Evolutionary conservation across 1,140 invertebrate species (phyloP), one percentile per base, ranked within the genome.

Genomic region (Andricus grossulariae): DNA sequence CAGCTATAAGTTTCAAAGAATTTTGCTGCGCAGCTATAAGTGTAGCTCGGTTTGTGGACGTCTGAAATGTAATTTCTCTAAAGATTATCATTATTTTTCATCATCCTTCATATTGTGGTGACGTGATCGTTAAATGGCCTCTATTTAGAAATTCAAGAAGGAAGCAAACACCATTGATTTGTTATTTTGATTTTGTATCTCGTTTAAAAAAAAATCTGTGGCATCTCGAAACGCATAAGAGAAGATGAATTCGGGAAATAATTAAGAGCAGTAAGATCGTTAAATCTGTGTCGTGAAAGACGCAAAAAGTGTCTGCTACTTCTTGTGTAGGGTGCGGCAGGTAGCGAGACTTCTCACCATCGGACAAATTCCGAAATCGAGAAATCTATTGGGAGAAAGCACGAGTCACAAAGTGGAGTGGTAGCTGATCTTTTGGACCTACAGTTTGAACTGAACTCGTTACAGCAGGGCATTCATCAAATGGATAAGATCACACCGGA

Each of bases 381-480:
- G 32, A 90, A 88, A 79, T 75, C 85, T 55, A 57, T 73, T 72
- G 88, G 88, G 25, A 87, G 87, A 85, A 90, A 90, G 80, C 85
- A 88, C 74, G 90, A 90, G 71, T 80, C 84, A 15, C 89, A 89
- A 75, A 89, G 84, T 71, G 89, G 89, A 32, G 91, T 92, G n/a
- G 93, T 94, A 77, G 97, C 96, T 1, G 97, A 98, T 92, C 92
- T 99, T 77, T 94, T 99, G 19, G 97, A 99, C 92, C 92, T 99
- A 77, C 97, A 99, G 89, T 96, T 97, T 87, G 97, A 99, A 92
- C 92, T 99, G 73, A 96, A 95, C 82, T 97, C 95, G 72, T 93
- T 99, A 81, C 95, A 98, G 89, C 94, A 97, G 83, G 96, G 96
- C 8, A 95, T 98, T 75, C 95, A 95, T 81, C 96, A 97, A 88